phyloP scores from a whole-genome alignment of 2,797 vertebrate species.

The Syndactyla subalaris region DNA sequence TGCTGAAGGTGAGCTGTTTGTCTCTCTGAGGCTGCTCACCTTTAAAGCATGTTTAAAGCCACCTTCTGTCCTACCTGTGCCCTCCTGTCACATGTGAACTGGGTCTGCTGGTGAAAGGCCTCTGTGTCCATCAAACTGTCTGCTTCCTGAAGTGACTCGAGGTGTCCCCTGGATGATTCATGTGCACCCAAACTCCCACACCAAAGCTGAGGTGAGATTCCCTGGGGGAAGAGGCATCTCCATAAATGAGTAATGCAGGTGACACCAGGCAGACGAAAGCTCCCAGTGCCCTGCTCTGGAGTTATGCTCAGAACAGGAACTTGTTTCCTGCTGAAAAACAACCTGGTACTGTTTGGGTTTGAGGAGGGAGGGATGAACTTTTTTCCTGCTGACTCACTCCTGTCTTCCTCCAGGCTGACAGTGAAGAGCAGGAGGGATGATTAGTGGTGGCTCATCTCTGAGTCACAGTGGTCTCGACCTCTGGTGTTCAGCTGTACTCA shows the following conservation, averaged over 20 bases:
- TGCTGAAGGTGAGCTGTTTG: not conserved
- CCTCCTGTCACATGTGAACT: not conserved
- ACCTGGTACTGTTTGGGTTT: not conserved
- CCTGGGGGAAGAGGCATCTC: not conserved
- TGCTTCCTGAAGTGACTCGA: not conserved
- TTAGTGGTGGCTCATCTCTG: not conserved
- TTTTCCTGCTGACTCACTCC: not conserved
- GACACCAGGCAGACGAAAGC: not conserved
- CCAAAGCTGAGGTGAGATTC: not conserved
- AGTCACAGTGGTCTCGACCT: not conserved
- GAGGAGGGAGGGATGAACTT: not conserved
- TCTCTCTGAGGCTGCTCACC: not conserved
- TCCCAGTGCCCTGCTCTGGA: not conserved
- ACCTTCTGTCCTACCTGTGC: not conserved
- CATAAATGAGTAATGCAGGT: not conserved
- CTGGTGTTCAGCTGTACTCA: not conserved
- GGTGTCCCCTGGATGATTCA: not conserved
- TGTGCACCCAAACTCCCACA: not conserved
- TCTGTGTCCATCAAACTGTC: rapidly evolving
- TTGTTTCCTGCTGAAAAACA: not conserved
- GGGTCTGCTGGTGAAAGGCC: not conserved
- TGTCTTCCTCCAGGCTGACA: not conserved
- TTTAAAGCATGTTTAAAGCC: not conserved
- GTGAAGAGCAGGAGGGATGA: rapidly evolving
- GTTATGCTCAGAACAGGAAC: not conserved